Evolutionary conservation across 2,113 vertebrate species (phyloP).

Genomic region (Paramormyrops kingsleyae): DNA sequence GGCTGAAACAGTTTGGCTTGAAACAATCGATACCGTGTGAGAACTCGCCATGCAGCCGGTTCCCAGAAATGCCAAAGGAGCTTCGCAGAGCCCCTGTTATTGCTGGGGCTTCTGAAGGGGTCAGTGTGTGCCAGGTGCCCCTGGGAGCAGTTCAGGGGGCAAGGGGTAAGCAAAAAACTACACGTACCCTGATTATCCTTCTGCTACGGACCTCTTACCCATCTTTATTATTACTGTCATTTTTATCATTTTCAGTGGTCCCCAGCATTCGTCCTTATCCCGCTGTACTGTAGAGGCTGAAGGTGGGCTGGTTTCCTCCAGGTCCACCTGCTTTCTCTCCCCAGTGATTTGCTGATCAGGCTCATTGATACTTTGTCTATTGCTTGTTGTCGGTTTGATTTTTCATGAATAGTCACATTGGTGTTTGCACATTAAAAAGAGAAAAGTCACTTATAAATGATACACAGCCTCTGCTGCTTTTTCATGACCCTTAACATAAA

Average conservation of each 20-base stretch:
- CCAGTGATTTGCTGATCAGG: not conserved
- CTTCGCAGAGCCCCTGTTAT: slow-evolving; percentile 5
- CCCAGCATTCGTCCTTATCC: not conserved
- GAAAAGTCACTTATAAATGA: not conserved
- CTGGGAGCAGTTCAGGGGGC: not conserved
- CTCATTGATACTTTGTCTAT: not conserved
- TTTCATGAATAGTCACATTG: not conserved
- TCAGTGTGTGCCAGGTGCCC: not conserved
- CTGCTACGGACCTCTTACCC: not conserved
- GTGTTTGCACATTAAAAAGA: not conserved
- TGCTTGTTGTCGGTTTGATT: not conserved
- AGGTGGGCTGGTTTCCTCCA: not conserved
- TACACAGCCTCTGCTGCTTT: not conserved
- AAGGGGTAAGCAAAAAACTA: not conserved
- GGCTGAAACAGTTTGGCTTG: slow-evolving; percentile 35
- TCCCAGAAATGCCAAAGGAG: slow-evolving; percentile 34
- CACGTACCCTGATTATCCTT: not conserved
- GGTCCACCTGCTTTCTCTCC: not conserved
- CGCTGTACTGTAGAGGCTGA: not conserved
- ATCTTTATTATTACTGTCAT: not conserved
- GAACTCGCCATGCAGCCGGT: slow-evolving; percentile 36
- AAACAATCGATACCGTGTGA: slow-evolving; percentile 42
- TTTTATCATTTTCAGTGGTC: not conserved
- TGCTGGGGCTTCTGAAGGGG: slow-evolving; percentile 9
- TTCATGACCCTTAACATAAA: not conserved